A percentile compares a stretch with the other conserved stretches of the same genome.
These are phyloP conservation scores for Alexandromys oeconomus DNA, from an alignment of 2,797 vertebrate species.

Conservation along the genomic window DNA sequence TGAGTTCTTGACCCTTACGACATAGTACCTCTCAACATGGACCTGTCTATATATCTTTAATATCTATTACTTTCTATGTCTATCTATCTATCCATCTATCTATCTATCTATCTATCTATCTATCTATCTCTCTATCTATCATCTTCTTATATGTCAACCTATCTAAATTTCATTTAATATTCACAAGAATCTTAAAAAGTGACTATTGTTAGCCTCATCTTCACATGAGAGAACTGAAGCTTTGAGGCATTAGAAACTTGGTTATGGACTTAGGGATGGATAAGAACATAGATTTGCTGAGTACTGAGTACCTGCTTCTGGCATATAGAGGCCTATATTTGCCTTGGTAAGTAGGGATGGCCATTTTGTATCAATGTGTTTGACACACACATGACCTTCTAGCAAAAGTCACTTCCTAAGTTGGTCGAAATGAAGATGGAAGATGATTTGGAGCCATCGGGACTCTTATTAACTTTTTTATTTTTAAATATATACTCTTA, in stretches of 20 bases:
- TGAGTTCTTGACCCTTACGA: constrained; percentile 49
- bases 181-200: constrained; percentile 39
- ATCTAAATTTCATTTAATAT: constrained; percentile 36
- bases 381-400: background rate
- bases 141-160: background rate
- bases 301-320: background rate
- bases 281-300: background rate
- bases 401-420: background rate
- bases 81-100: constrained; percentile 29
- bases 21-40: background rate
- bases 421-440: background rate
- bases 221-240: background rate
- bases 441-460: background rate
- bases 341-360: background rate
- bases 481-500: background rate
- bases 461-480: background rate
- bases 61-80: background rate
- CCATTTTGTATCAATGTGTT: background rate
- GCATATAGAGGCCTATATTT: background rate
- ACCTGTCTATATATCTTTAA: background rate
- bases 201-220: background rate
- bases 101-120: background rate
- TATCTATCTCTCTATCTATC: constrained; percentile 42
- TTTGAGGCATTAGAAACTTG: constrained; percentile 11
- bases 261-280: background rate